phyloP scores from a whole-genome alignment of 1,140 invertebrate species.

The Dysdera silvatica region DNA sequence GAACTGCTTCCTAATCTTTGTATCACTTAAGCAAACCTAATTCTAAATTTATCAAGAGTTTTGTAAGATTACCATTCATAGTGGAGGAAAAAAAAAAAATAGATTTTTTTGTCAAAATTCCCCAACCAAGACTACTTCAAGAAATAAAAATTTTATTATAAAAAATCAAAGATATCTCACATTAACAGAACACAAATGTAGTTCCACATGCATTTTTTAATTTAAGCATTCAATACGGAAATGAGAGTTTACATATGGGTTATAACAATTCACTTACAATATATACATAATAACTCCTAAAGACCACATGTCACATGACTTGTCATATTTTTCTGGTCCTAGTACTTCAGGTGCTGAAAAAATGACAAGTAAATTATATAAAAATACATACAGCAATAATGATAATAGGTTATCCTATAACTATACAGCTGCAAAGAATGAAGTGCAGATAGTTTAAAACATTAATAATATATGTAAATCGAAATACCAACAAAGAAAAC shows the following conservation, averaged over 20 bases:
- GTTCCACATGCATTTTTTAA: not conserved
- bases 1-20: too few relatives aligned
- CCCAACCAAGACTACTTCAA: not conserved
- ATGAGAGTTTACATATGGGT: too few relatives aligned
- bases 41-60: too few relatives aligned
- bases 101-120: conserved; percentile 7
- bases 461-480: not conserved
- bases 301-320: conserved; percentile 98
- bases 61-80: too few relatives aligned
- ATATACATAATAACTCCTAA: conserved; percentile 98
- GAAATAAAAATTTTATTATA: conserved; percentile 9
- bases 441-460: too few relatives aligned
- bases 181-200: not conserved
- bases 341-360: conserved; percentile 78
- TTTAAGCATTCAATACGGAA: conserved; percentile 10
- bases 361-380: not conserved
- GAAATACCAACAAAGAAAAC: not conserved
- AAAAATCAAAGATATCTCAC: not conserved
- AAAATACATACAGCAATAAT: not conserved
- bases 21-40: too few relatives aligned
- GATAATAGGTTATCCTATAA: too few relatives aligned
- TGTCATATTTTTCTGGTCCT: conserved; percentile 95
- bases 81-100: conserved; percentile 31
- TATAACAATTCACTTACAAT: conserved; percentile 75
- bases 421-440: too few relatives aligned